Conservation (phyloP, 2,888 invertebrate species). For the Orthosia incerta region DNA sequence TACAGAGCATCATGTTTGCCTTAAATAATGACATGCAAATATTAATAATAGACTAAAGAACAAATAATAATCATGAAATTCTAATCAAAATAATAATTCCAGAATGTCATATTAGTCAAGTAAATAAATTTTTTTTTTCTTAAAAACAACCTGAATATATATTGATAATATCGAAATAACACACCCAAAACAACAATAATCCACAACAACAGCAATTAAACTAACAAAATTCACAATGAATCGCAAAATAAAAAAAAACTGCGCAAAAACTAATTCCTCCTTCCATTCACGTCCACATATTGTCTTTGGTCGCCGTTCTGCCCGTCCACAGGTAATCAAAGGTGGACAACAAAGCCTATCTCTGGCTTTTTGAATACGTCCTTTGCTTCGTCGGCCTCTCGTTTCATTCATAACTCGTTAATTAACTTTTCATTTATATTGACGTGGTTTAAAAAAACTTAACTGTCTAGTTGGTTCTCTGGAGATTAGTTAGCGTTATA, state of each 20-base stretch:
- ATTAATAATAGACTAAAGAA: no score
- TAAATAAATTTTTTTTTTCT: neutral
- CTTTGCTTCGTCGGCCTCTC: slow-evolving; percentile 76
- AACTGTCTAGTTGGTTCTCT: neutral
- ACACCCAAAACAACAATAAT: neutral
- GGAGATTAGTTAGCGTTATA: neutral
- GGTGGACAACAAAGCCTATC: slow-evolving; percentile 87
- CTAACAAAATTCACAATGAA: slow-evolving; percentile 57
- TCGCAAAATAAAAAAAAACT: slow-evolving; percentile 52
- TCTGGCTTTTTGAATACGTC: slow-evolving; percentile 84
- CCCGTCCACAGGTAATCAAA: slow-evolving; percentile 85
- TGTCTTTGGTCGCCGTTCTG: slow-evolving; percentile 75
- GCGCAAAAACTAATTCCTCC: slow-evolving; percentile 71
- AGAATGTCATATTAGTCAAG: no score
- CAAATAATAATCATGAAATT: no score
- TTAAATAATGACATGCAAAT: no score
- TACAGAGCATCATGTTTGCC: no score
- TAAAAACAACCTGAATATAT: neutral
- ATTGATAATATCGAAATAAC: neutral
- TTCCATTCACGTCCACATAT: slow-evolving; percentile 72
- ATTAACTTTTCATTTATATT: slow-evolving; percentile 87
- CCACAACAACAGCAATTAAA: slow-evolving; percentile 31
- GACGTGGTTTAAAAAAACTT: slow-evolving; percentile 56
- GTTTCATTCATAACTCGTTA: slow-evolving; percentile 83
- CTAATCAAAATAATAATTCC: no score